Evolutionary conservation across 2,113 vertebrate genomes (phyloP).

Genomic region (Tragelaphus scriptus): DNA sequence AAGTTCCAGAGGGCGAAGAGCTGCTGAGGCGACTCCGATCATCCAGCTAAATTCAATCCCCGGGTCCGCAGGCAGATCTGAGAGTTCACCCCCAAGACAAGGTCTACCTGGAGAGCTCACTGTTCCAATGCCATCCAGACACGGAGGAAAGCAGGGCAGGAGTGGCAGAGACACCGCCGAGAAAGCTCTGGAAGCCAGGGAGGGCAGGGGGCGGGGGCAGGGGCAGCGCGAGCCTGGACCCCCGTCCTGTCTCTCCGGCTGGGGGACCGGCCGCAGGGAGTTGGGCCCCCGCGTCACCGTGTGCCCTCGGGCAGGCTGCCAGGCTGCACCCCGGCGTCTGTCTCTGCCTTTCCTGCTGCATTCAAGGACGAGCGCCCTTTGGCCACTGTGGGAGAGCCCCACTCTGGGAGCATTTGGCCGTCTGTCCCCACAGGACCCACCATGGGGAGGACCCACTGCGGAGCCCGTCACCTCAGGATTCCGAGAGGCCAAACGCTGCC

Average conservation of each 20-base stretch:
- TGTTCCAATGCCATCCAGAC: not conserved
- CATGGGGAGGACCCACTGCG: accelerated
- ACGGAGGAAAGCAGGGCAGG: not conserved
- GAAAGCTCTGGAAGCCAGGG: accelerated
- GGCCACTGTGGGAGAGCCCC: accelerated
- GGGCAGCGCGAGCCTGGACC: not conserved
- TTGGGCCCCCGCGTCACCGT: accelerated
- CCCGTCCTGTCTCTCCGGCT: not conserved
- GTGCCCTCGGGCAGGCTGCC: not conserved
- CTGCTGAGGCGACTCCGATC: not conserved
- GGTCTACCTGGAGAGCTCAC: not conserved
- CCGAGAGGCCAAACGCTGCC: accelerated
- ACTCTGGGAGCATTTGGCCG: no score
- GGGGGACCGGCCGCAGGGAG: accelerated
- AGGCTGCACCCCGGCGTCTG: not conserved
- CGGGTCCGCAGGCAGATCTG: accelerated
- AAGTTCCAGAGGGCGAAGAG: not conserved
- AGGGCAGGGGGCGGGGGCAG: not conserved
- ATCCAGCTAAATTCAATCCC: not conserved
- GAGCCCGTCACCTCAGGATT: not conserved
- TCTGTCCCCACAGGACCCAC: not conserved
- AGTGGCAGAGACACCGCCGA: accelerated
- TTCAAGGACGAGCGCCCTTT: not conserved
- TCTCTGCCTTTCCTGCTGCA: not conserved
- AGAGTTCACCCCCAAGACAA: not conserved